These are phyloP conservation scores for Oreohelix idahoensis DNA, from an alignment of 1,140 invertebrate species.

Conservation along the genomic window DNA sequence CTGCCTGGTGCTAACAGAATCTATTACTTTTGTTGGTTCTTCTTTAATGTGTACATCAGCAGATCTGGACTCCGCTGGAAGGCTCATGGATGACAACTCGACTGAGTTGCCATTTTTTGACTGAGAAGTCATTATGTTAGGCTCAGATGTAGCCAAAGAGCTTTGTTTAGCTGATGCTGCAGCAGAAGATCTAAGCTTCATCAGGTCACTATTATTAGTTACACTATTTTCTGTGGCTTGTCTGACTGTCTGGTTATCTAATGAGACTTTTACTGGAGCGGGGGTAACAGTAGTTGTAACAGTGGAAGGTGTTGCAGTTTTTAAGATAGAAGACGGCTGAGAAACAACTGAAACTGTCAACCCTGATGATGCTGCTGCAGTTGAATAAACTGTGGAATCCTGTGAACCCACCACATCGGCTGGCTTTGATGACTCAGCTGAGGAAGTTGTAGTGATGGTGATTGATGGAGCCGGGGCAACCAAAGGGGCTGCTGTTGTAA, in stretches of 20 bases:
- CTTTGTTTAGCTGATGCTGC: background rate
- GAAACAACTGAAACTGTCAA: background rate
- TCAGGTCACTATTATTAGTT: background rate
- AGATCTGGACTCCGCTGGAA: background rate
- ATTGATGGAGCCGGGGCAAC: background rate
- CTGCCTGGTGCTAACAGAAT: background rate
- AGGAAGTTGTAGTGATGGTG: background rate
- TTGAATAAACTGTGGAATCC: background rate
- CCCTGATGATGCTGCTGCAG: background rate
- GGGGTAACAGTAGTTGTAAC: background rate
- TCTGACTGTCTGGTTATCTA: background rate
- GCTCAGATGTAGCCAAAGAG: background rate
- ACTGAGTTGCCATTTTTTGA: background rate
- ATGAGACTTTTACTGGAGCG: background rate
- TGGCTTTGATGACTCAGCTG: background rate
- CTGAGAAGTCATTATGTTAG: background rate
- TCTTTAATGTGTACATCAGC: background rate
- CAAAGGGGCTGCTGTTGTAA: constrained; percentile 15
- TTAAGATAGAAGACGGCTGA: constrained; percentile 18
- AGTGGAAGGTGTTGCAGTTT: background rate
- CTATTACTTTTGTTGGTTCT: background rate
- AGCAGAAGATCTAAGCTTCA: background rate
- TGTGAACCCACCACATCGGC: background rate
- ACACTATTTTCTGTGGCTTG: background rate
- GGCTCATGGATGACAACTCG: background rate